Evolutionary conservation across 2,797 vertebrate genomes (phyloP).

Genomic region (Synaphobranchus kaupii): DNA sequence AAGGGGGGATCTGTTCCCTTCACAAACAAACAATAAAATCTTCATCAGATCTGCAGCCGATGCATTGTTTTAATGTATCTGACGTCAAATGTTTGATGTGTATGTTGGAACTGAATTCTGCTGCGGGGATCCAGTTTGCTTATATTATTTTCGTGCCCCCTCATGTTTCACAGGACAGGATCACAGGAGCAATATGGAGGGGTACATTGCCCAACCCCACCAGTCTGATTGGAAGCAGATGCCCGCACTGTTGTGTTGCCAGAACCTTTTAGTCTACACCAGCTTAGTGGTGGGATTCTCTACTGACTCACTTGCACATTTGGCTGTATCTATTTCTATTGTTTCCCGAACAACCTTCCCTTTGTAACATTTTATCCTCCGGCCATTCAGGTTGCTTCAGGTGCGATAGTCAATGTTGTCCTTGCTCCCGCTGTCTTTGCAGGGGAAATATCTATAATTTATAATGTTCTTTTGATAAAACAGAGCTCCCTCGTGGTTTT

Average conservation of each 20-base stretch:
- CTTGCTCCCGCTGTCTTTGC: neutral
- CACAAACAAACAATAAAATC: neutral
- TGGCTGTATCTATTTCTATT: neutral
- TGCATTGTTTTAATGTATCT: neutral
- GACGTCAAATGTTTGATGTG: neutral
- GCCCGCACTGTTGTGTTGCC: conserved; percentile 40
- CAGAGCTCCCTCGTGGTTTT: neutral
- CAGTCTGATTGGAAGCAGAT: conserved; percentile 52
- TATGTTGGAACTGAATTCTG: neutral
- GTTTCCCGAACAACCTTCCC: neutral
- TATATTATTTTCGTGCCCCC: neutral
- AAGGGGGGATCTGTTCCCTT: neutral
- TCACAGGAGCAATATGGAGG: conserved; percentile 63
- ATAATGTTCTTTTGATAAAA: neutral
- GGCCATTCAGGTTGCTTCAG: neutral
- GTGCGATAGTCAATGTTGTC: neutral
- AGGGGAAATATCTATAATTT: neutral
- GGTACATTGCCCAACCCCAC: conserved; percentile 60
- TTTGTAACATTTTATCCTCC: neutral
- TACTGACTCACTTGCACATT: neutral
- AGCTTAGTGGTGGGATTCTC: conserved; percentile 46
- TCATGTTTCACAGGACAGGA: neutral
- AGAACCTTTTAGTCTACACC: conserved; percentile 54
- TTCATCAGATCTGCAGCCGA: neutral
- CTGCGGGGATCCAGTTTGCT: neutral